Conservation (phyloP, 1,140 invertebrate species). For the Chrysoperla carnea region DNA sequence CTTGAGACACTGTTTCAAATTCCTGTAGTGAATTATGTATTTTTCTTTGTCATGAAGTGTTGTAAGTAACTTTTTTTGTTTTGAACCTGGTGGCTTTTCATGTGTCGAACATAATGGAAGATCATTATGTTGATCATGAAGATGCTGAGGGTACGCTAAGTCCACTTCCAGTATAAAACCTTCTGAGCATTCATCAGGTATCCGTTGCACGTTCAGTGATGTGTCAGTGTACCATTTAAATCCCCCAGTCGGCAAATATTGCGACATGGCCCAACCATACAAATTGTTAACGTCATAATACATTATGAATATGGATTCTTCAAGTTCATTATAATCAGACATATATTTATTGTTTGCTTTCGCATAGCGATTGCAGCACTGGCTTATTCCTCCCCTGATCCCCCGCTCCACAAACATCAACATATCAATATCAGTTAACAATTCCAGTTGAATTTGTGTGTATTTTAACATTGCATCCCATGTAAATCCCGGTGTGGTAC, state of each 20-base stretch:
- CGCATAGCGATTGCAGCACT: constrained; percentile 1
- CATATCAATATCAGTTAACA: constrained; percentile 14
- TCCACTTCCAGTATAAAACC: constrained; percentile 34
- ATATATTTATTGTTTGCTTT: constrained; percentile 27
- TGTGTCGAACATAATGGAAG: constrained; percentile 22
- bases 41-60: constrained; percentile 10
- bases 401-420: constrained; percentile 1
- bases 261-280: constrained; percentile 30
- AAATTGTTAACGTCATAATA: constrained; percentile 34
- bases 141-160: constrained; percentile 16
- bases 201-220: constrained; percentile 14
- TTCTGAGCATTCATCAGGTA: constrained; percentile 17
- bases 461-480: constrained; percentile 24
- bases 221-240: constrained; percentile 24
- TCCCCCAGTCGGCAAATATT: constrained; percentile 19
- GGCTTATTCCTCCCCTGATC: not conserved
- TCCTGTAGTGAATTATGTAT: constrained; percentile 21
- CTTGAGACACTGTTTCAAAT: constrained; percentile 15
- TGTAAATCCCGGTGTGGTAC: constrained; percentile 18
- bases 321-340: constrained; percentile 19
- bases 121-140: constrained; percentile 31
- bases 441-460: constrained; percentile 23
- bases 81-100: constrained; percentile 4
- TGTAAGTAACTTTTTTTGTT: constrained; percentile 8
- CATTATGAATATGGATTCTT: constrained; percentile 16